These are phyloP conservation scores for Eupithecia exiguata DNA, from an alignment of 2,888 invertebrate species.

Conservation along the genomic window DNA sequence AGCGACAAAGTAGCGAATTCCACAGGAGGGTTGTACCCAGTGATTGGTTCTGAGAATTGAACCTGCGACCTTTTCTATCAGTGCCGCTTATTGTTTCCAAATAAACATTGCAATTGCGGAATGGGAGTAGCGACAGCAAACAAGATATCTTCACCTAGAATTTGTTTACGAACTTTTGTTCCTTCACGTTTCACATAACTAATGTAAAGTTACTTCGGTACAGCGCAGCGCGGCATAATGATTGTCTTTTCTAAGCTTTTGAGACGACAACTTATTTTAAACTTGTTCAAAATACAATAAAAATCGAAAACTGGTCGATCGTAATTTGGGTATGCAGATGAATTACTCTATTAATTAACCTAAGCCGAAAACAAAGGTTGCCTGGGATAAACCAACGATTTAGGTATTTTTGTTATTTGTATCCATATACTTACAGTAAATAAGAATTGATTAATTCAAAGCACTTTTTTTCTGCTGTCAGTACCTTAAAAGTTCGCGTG, in stretches of 20 bases:
- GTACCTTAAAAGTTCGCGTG: constrained; percentile 51
- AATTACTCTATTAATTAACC: background rate
- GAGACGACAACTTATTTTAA: too few relatives aligned
- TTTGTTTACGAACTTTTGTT: background rate
- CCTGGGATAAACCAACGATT: too few relatives aligned
- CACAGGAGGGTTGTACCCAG: constrained; percentile 11
- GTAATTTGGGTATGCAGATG: too few relatives aligned
- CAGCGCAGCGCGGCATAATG: background rate
- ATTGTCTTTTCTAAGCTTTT: too few relatives aligned
- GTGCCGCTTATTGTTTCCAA: constrained; percentile 50
- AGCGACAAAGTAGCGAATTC: constrained; percentile 13
- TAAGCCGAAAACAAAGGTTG: background rate
- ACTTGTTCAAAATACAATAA: too few relatives aligned
- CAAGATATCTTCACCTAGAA: background rate
- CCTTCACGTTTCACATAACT: background rate
- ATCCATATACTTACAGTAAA: background rate
- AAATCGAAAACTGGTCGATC: too few relatives aligned
- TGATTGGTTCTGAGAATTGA: constrained; percentile 21
- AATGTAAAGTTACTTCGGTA: background rate
- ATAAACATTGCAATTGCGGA: constrained; percentile 52
- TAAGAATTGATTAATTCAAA: background rate
- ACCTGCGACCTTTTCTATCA: constrained; percentile 51
- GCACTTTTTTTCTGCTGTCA: constrained; percentile 25
- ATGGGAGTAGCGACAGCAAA: constrained; percentile 34
- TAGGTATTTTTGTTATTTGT: background rate